phyloP scores from a whole-genome alignment of 2,113 vertebrate species.

The Strix uralensis region DNA sequence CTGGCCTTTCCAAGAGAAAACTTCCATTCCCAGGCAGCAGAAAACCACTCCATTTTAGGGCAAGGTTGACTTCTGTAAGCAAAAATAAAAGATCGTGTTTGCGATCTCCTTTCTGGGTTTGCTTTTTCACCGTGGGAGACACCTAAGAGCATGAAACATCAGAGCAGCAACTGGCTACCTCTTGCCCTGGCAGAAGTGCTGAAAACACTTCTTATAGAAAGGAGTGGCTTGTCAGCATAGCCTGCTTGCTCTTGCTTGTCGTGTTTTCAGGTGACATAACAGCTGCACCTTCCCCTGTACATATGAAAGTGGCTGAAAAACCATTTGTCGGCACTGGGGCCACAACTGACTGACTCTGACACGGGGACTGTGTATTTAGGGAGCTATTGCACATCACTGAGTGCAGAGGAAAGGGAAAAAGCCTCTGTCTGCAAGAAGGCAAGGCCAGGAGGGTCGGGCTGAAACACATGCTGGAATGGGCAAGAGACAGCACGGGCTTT shows the following conservation, averaged over 20 bases:
- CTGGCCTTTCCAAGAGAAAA: not conserved
- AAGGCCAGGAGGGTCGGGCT: not conserved
- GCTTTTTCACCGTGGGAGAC: not conserved
- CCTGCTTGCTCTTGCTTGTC: not conserved
- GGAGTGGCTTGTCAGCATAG: not conserved
- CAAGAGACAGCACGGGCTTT: not conserved
- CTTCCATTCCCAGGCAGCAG: not conserved
- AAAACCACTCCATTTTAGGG: not conserved
- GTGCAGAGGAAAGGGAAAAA: not conserved
- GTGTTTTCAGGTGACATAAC: not conserved
- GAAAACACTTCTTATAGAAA: not conserved
- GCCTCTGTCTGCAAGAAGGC: not conserved
- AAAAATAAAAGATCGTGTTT: not conserved
- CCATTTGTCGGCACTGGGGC: not conserved
- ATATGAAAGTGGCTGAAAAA: not conserved
- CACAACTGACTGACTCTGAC: not conserved
- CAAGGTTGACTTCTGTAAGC: not conserved
- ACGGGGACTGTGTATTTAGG: accelerated
- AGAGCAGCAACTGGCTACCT: not conserved
- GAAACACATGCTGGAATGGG: not conserved
- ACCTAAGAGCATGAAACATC: not conserved
- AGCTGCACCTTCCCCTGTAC: not conserved
- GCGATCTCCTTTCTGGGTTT: not conserved
- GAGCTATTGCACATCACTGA: not conserved
- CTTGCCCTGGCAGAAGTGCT: not conserved